These are phyloP conservation scores for Morphnarchus princeps DNA, from an alignment of 2,113 vertebrate species.

Conservation along the genomic window DNA sequence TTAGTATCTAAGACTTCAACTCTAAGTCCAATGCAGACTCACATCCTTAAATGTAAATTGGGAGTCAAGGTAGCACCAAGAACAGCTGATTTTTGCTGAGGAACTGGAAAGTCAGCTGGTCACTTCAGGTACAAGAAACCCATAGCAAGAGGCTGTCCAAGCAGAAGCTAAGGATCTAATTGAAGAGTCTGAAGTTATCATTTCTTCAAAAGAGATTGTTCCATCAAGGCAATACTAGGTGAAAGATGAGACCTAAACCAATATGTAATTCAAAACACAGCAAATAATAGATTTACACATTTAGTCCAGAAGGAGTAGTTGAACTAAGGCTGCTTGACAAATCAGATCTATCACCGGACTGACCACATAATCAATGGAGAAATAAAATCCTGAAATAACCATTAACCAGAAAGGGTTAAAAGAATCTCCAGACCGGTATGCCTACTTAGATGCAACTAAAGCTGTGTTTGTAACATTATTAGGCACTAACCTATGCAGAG, in stretches of 20 bases:
- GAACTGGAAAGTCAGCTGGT: not conserved
- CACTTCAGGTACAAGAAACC: not conserved
- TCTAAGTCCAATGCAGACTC: not conserved
- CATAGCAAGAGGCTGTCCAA: not conserved
- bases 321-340: not conserved
- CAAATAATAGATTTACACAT: not conserved
- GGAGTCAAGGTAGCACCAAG: not conserved
- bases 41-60: not conserved
- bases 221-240: not conserved
- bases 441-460: not conserved
- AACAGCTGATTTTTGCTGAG: not conserved
- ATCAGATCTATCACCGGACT: not conserved
- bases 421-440: not conserved
- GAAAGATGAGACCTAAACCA: not conserved
- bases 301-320: not conserved
- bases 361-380: not conserved
- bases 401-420: not conserved
- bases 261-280: not conserved
- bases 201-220: not conserved
- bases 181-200: not conserved
- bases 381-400: not conserved
- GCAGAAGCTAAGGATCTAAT: not conserved
- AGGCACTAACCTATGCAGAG: not conserved
- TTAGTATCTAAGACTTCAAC: not conserved
- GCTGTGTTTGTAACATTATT: not conserved